These are phyloP conservation scores for Trichogramma evanescens DNA, from an alignment of 2,888 invertebrate species.

Conservation along the genomic window DNA sequence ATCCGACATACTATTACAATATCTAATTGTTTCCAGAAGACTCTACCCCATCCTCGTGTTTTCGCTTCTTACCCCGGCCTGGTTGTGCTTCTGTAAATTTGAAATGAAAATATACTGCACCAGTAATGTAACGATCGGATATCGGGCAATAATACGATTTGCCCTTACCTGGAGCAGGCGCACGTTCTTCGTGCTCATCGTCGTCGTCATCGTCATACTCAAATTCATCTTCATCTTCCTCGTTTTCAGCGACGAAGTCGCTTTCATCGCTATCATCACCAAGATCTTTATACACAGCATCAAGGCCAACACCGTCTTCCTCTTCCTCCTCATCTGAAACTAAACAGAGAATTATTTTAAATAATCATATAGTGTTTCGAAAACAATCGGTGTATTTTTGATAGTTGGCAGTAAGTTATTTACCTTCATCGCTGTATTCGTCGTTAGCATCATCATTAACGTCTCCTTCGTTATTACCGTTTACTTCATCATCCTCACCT, in stretches of 20 bases:
- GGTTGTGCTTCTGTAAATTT: constrained; percentile 49
- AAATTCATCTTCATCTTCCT: constrained; percentile 56
- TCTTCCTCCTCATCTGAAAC: constrained; percentile 58
- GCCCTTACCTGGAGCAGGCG: constrained; percentile 9
- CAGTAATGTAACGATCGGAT: neutral
- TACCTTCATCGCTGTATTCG: constrained; percentile 47
- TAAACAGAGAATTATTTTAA: constrained; percentile 27
- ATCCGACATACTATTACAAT: too few species aligned
- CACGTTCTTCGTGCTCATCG: constrained; percentile 42
- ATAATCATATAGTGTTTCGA: neutral
- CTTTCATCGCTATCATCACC: constrained; percentile 56
- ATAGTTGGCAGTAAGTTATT: constrained; percentile 8
- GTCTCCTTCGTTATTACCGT: constrained; percentile 69
- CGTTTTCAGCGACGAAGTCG: constrained; percentile 61
- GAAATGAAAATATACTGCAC: neutral
- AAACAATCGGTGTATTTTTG: constrained; percentile 15
- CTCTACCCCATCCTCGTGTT: constrained; percentile 59
- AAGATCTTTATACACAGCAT: constrained; percentile 62
- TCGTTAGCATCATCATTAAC: constrained; percentile 52
- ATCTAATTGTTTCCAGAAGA: constrained; percentile 13
- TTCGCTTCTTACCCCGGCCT: constrained; percentile 65
- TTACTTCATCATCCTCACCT: constrained; percentile 68
- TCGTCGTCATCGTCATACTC: constrained; percentile 49
- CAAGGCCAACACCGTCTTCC: constrained; percentile 61
- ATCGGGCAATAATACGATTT: neutral